These are phyloP conservation scores for Andrena hattorfiana DNA, from an alignment of 2,888 invertebrate species.

Conservation along the genomic window DNA sequence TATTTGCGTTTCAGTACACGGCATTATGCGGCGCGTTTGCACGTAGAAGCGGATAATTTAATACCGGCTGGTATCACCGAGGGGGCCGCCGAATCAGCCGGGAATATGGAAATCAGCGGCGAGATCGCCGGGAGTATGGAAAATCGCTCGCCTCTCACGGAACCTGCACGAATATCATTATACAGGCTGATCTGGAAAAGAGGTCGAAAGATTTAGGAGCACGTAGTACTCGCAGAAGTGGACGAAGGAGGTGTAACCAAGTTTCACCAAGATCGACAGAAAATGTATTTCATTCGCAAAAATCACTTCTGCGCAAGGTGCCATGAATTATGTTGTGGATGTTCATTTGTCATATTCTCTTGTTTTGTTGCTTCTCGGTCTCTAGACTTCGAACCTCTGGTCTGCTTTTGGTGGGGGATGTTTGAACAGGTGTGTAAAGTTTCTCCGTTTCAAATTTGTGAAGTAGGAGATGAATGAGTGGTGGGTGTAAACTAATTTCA, in stretches of 20 bases:
- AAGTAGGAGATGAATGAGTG: too few relatives aligned
- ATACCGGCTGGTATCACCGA: slow-evolving; percentile 50
- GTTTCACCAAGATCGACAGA: too few relatives aligned
- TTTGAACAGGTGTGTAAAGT: too few relatives aligned
- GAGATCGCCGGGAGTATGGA: slow-evolving; percentile 23
- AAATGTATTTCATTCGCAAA: too few relatives aligned
- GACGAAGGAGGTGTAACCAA: background rate
- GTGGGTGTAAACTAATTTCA: too few relatives aligned
- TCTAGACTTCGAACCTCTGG: too few relatives aligned
- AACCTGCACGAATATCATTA: background rate
- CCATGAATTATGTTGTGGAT: too few relatives aligned
- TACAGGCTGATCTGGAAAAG: background rate
- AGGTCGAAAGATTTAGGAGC: background rate
- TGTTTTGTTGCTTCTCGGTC: too few relatives aligned
- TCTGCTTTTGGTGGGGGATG: too few relatives aligned
- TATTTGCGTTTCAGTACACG: slow-evolving; percentile 66
- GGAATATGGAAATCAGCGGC: slow-evolving; percentile 50
- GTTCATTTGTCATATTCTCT: too few relatives aligned
- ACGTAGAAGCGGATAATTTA: slow-evolving; percentile 66
- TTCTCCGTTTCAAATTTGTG: too few relatives aligned
- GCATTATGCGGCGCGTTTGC: slow-evolving; percentile 63
- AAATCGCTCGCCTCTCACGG: slow-evolving; percentile 26
- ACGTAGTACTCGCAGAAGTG: background rate
- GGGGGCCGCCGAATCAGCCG: slow-evolving; percentile 32
- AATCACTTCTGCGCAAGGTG: too few relatives aligned